Conservation (phyloP, 1,140 invertebrate genomes). For the honey bee (Apis mellifera) region Amel_HAv3.1 CM009941.2:3720001-3720500, state of each 20-base stretch:
- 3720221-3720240: constrained; percentile 18
- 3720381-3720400: constrained; percentile 31
- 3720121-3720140: neutral
- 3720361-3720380: constrained; percentile 51
- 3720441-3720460: constrained; percentile 6
- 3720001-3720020: too few relatives aligned
- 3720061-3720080: too few relatives aligned
- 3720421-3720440: neutral
- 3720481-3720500: neutral
- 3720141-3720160: neutral
- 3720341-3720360: constrained; percentile 33
- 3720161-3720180: constrained; percentile 40
- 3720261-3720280: constrained; percentile 21
- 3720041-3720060: too few relatives aligned
- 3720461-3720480: neutral
- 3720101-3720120: too few relatives aligned
- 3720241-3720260: constrained; percentile 53
- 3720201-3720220: neutral
- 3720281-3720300: neutral
- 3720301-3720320: neutral
- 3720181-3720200: constrained; percentile 54
- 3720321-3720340: constrained; percentile 36
- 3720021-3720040: too few relatives aligned
- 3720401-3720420: constrained; percentile 39
- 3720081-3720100: too few relatives aligned